A percentile compares a stretch with the other conserved stretches of the same genome.
phyloP scores from a whole-genome alignment of 1,140 invertebrate genomes.

The Rhagoletis pomonella region DNA sequence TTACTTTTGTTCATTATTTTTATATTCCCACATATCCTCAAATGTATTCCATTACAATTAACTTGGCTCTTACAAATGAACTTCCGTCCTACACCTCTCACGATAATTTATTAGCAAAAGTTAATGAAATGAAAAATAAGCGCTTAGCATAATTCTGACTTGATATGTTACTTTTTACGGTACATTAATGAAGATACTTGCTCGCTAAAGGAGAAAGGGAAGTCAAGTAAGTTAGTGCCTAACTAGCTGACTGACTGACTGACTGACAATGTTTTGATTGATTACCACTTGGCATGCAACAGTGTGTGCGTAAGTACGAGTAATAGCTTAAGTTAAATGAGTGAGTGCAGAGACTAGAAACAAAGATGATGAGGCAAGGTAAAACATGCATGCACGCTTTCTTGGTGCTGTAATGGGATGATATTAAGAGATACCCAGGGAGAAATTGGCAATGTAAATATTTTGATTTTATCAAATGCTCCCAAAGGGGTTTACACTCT shows the following conservation, averaged over 20 bases:
- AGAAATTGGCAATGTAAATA: too few species aligned
- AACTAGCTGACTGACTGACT: slow-evolving; percentile 21
- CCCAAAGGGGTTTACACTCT: too few species aligned
- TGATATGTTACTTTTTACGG: slow-evolving; percentile 26
- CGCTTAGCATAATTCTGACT: slow-evolving; percentile 4
- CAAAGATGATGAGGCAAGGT: neutral
- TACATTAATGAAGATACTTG: slow-evolving; percentile 40
- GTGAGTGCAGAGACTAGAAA: neutral
- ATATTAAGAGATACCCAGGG: too few species aligned
- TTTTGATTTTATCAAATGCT: too few species aligned
- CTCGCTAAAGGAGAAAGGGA: neutral
- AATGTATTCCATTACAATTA: slow-evolving; percentile 20
- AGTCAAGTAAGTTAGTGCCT: neutral
- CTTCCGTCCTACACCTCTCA: neutral
- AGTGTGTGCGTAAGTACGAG: neutral
- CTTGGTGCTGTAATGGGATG: too few species aligned
- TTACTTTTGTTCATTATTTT: too few species aligned
- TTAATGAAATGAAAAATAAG: slow-evolving; percentile 52
- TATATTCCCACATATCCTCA: too few species aligned
- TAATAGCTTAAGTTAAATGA: neutral
- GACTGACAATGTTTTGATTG: slow-evolving; percentile 50
- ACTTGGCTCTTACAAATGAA: neutral
- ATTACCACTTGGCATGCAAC: slow-evolving; percentile 28
- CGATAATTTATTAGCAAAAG: slow-evolving; percentile 50
- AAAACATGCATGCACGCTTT: neutral